Evolutionary conservation across 1,140 invertebrate species (phyloP).

Genomic region (Lordiphosa stackelbergi): DNA sequence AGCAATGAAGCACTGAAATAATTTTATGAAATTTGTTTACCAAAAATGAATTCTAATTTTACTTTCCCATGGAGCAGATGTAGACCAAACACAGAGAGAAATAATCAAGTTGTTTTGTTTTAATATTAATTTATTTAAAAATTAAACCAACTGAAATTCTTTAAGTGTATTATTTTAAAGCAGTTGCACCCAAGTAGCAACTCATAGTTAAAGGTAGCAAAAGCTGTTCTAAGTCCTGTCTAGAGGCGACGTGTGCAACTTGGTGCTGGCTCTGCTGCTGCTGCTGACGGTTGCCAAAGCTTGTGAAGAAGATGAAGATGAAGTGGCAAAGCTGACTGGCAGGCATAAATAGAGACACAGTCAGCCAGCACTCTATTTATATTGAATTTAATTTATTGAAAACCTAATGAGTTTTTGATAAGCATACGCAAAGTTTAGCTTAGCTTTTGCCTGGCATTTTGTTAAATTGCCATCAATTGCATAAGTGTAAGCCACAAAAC

Average conservation of each 20-base stretch:
- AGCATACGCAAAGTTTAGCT: neutral
- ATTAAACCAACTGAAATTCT: neutral
- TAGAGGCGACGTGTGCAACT: slow-evolving; percentile 61
- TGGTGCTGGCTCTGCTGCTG: slow-evolving; percentile 18
- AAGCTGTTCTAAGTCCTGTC: slow-evolving; percentile 44
- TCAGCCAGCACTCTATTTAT: slow-evolving; percentile 48
- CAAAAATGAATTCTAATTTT: too few relatives aligned
- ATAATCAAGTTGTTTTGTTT: too few relatives aligned
- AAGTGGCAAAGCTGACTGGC: slow-evolving; percentile 53
- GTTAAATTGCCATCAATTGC: slow-evolving; percentile 44
- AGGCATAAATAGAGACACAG: slow-evolving; percentile 7
- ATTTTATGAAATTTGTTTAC: neutral
- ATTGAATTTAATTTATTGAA: slow-evolving; percentile 75
- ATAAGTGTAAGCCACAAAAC: slow-evolving; percentile 31
- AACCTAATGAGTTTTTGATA: slow-evolving; percentile 65
- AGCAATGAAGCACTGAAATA: neutral
- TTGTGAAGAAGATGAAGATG: slow-evolving; percentile 53
- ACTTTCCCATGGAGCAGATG: too few relatives aligned
- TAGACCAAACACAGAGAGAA: too few relatives aligned
- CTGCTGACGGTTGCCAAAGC: slow-evolving; percentile 44
- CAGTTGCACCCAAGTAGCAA: slow-evolving; percentile 9
- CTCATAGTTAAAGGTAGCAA: slow-evolving; percentile 8
- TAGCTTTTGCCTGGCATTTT: slow-evolving; percentile 2
- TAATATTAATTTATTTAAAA: too few relatives aligned
- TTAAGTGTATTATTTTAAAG: neutral